These are phyloP conservation scores for Latrodectus elegans DNA, from an alignment of 2,888 invertebrate species.

Conservation along the genomic window DNA sequence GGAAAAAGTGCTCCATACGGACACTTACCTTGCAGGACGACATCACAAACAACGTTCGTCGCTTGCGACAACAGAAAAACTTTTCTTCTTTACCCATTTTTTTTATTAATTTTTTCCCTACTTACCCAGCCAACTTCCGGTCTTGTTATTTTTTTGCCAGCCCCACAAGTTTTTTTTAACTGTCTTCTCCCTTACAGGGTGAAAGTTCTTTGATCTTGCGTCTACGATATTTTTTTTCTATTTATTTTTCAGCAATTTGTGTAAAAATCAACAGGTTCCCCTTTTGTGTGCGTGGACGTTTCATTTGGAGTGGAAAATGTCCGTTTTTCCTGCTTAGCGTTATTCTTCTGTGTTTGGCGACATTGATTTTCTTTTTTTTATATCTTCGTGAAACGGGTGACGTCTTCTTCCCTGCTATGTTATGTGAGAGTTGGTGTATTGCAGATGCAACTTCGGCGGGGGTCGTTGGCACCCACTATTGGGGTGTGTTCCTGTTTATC, in stretches of 20 bases:
- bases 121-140: background rate
- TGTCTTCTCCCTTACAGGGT: constrained; percentile 22
- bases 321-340: constrained; percentile 37
- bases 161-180: background rate
- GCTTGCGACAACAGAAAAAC: no score
- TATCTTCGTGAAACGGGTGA: constrained; percentile 39
- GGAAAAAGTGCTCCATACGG: no score
- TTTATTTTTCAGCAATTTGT: background rate
- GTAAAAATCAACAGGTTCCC: constrained; percentile 44
- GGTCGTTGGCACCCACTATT: no score
- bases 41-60: no score
- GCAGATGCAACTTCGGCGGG: background rate
- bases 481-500: background rate
- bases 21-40: no score
- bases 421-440: constrained; percentile 14
- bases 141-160: background rate
- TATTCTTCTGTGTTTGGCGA: background rate
- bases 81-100: no score
- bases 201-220: constrained; percentile 64
- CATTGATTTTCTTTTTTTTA: background rate
- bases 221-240: background rate
- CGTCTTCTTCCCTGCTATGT: constrained; percentile 46
- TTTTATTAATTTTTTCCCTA: background rate
- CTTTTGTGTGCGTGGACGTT: background rate
- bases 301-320: constrained; percentile 67